Percentiles rank a stretch among this genome's conserved stretches.
phyloP scores from a whole-genome alignment of 2,888 invertebrate genomes.

The Ormyrus nitidulus region DNA sequence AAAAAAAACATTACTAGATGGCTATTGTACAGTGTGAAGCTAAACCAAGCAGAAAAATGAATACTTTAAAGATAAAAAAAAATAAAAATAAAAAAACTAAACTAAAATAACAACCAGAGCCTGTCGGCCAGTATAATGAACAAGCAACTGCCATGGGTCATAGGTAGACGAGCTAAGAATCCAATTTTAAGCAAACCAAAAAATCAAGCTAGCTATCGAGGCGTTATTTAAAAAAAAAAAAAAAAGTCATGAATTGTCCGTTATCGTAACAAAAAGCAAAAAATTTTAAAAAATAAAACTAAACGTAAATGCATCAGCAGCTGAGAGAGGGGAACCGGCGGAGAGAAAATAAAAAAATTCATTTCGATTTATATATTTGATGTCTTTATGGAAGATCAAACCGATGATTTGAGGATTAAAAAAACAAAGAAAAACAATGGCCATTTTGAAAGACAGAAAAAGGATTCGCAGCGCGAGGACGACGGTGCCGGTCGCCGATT shows the following conservation, averaged over 20 bases:
- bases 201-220: constrained; percentile 67
- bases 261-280: constrained; percentile 59
- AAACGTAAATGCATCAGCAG: constrained; percentile 10
- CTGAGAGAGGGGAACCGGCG: constrained; percentile 7
- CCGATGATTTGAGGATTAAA: neutral
- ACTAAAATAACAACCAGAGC: constrained; percentile 60
- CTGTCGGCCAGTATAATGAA: constrained; percentile 72
- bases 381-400: constrained; percentile 4
- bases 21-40: constrained; percentile 63
- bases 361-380: constrained; percentile 26
- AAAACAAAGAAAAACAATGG: constrained; percentile 13
- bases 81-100: constrained; percentile 46
- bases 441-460: constrained; percentile 41
- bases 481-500: constrained; percentile 3
- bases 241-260: constrained; percentile 62
- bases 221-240: constrained; percentile 57
- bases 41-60: constrained; percentile 48
- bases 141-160: constrained; percentile 73
- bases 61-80: constrained; percentile 51
- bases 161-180: constrained; percentile 71
- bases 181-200: constrained; percentile 66
- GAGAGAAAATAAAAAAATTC: neutral
- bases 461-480: constrained; percentile 23
- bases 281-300: constrained; percentile 32
- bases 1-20: constrained; percentile 55